Conservation (phyloP, 2,797 vertebrate species). For the Lophius americanus region DNA sequence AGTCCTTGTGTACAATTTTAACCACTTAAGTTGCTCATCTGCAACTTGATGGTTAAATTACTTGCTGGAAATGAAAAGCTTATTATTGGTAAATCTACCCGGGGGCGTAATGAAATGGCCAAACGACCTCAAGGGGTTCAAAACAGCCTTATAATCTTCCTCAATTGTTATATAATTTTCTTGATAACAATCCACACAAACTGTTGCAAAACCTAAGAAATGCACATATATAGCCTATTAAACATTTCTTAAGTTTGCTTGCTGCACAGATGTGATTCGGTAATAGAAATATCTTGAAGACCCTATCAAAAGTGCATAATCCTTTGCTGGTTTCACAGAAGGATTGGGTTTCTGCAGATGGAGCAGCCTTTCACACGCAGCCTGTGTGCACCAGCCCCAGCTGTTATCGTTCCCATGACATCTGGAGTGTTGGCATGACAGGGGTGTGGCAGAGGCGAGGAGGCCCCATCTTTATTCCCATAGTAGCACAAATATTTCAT, state of each 20-base stretch:
- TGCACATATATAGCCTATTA: constrained; percentile 9
- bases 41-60: constrained; percentile 26
- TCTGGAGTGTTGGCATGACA: constrained; percentile 81
- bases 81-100: constrained; percentile 11
- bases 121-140: constrained; percentile 4
- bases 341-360: constrained; percentile 82
- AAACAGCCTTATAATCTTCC: not conserved
- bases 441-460: constrained; percentile 67
- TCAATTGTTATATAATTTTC: not conserved
- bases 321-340: constrained; percentile 84
- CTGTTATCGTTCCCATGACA: constrained; percentile 85
- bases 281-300: constrained; percentile 81
- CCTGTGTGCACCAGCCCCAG: constrained; percentile 75
- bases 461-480: constrained; percentile 58
- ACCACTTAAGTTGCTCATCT: constrained; percentile 44
- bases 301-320: constrained; percentile 85
- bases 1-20: constrained; percentile 29
- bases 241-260: constrained; percentile 32
- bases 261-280: constrained; percentile 67
- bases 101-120: not conserved
- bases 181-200: not conserved
- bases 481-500: constrained; percentile 3
- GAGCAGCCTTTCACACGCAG: constrained; percentile 78
- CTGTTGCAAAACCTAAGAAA: constrained; percentile 13
- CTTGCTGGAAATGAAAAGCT: constrained; percentile 16